A percentile compares a stretch with the other conserved stretches of the same genome.
Conservation (phyloP, 2,888 invertebrate species). For the Rhingia rostrata region DNA sequence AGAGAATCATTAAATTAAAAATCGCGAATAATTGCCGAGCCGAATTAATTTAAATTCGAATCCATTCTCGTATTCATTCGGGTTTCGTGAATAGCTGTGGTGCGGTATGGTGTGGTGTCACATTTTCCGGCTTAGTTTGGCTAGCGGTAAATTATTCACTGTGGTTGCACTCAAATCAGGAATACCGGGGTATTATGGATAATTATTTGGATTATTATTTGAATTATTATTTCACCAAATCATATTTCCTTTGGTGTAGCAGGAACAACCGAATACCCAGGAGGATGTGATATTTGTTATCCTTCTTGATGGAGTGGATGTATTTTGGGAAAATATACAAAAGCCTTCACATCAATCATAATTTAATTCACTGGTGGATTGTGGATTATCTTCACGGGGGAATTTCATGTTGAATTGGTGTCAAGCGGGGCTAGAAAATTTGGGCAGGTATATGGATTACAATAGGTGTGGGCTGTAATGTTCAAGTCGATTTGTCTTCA, state of each 20-base stretch:
- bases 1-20: constrained; percentile 34
- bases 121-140: constrained; percentile 10
- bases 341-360: constrained; percentile 52
- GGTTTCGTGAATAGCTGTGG: not conserved
- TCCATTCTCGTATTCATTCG: constrained; percentile 16
- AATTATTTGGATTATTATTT: constrained; percentile 39
- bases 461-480: not conserved
- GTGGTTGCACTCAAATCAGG: constrained; percentile 18
- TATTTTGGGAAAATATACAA: constrained; percentile 14
- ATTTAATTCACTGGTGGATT: constrained; percentile 39
- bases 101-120: no score
- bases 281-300: constrained; percentile 25
- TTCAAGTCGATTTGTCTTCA: no score
- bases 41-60: constrained; percentile 20
- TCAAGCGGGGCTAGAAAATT: not conserved
- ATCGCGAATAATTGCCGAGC: constrained; percentile 26
- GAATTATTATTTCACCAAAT: constrained; percentile 51
- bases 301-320: constrained; percentile 28
- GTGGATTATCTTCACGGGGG: constrained; percentile 5
- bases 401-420: not conserved
- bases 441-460: not conserved
- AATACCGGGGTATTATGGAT: constrained; percentile 29
- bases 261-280: not conserved
- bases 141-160: constrained; percentile 3
- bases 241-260: constrained; percentile 17